Conservation (phyloP, 2,888 invertebrate species). For the Cantharis nigra region DNA sequence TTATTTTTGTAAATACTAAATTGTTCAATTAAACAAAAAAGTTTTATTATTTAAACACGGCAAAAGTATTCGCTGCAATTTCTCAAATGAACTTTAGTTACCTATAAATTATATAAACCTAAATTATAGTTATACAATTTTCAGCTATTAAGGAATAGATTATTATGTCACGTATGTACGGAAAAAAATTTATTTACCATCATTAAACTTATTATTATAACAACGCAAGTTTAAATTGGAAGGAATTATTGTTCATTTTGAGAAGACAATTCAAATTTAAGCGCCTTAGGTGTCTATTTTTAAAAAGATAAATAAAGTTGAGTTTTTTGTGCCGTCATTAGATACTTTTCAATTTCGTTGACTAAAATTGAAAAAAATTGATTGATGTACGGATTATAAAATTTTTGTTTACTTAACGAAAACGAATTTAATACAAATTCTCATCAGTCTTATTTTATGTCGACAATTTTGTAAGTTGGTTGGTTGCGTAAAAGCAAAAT, state of each 20-base stretch:
- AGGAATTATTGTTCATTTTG: neutral
- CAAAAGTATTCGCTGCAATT: neutral
- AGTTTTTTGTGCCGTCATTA: neutral
- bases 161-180: neutral
- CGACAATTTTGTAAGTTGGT: conserved; percentile 22
- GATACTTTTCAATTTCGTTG: neutral
- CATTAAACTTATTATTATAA: neutral
- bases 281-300: neutral
- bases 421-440: neutral
- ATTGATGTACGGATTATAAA: neutral
- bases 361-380: neutral
- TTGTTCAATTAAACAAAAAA: neutral
- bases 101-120: neutral
- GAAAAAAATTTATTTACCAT: neutral
- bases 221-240: neutral
- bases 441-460: conserved; percentile 12
- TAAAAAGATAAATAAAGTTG: neutral
- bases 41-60: neutral
- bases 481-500: conserved; percentile 32
- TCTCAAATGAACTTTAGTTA: neutral
- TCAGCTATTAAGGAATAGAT: neutral
- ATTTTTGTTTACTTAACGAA: neutral
- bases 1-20: neutral
- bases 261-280: neutral
- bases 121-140: neutral